phyloP scores from a whole-genome alignment of 2,113 vertebrate species.

The Notothenia coriiceps region DNA sequence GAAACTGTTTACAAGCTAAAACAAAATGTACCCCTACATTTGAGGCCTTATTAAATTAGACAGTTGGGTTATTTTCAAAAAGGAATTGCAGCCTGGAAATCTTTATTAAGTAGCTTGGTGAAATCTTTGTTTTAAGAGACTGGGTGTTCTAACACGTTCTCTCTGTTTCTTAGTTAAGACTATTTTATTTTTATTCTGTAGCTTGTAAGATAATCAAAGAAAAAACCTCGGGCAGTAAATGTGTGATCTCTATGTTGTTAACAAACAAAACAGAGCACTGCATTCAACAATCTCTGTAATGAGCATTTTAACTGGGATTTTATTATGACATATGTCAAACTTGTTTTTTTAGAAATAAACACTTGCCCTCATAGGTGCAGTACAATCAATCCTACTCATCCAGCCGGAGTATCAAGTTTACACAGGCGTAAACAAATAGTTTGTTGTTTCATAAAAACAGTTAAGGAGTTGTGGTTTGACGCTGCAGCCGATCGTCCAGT shows the following conservation, averaged over 20 bases:
- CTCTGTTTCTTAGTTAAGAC: not conserved
- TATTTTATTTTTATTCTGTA: not conserved
- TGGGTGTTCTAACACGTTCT: not conserved
- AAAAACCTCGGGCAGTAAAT: not conserved
- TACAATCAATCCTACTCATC: not conserved
- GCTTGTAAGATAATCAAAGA: not conserved
- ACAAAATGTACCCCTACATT: not conserved
- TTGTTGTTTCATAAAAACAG: not conserved
- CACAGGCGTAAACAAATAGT: not conserved
- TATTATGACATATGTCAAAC: not conserved
- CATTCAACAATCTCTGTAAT: not conserved
- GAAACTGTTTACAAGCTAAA: not conserved
- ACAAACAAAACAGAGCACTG: not conserved
- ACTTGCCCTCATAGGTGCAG: not conserved
- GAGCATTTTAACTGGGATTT: not conserved
- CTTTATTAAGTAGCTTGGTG: too few relatives aligned
- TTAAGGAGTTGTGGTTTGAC: not conserved
- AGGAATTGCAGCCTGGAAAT: not conserved
- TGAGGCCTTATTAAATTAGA: not conserved
- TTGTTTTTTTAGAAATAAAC: not conserved
- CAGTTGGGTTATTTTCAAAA: not conserved
- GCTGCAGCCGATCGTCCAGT: not conserved
- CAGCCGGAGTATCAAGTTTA: not conserved
- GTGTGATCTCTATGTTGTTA: not conserved
- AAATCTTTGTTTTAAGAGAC: not conserved